Evolutionary conservation across 1,140 invertebrate species (phyloP).

Genomic region (Zophobas morio): DNA sequence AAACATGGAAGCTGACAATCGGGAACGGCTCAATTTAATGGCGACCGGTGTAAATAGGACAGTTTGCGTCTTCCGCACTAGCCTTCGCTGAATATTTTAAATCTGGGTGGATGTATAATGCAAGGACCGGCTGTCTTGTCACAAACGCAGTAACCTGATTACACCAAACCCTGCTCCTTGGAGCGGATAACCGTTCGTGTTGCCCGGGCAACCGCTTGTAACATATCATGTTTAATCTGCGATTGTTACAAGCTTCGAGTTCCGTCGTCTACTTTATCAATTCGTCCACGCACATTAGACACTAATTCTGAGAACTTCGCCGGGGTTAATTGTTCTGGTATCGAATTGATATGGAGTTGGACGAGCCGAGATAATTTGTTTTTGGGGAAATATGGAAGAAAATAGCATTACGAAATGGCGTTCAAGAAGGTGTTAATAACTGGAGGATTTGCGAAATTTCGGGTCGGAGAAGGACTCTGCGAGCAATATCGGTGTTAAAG

Average conservation of each 20-base stretch:
- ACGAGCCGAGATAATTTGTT: slow-evolving; percentile 1
- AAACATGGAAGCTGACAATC: slow-evolving; percentile 38
- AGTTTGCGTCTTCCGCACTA: slow-evolving; percentile 32
- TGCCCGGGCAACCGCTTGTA: slow-evolving; percentile 24
- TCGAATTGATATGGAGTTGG: slow-evolving; percentile 11
- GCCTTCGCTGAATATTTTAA: slow-evolving; percentile 26
- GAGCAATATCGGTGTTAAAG: too few species aligned
- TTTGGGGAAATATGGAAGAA: background rate
- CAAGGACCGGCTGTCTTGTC: slow-evolving; percentile 20
- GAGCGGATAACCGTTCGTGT: slow-evolving; percentile 20
- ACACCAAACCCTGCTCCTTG: slow-evolving; percentile 16
- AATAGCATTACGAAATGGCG: too few species aligned
- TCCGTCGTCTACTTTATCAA: slow-evolving; percentile 23
- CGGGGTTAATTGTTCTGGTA: slow-evolving; percentile 5
- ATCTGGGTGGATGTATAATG: slow-evolving; percentile 23
- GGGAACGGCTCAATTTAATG: slow-evolving; percentile 37
- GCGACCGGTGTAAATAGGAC: slow-evolving; percentile 27
- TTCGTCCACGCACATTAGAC: slow-evolving; percentile 34
- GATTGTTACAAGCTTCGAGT: slow-evolving; percentile 21
- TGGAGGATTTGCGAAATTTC: too few species aligned
- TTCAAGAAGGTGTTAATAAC: too few species aligned
- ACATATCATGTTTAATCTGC: slow-evolving; percentile 37
- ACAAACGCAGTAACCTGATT: slow-evolving; percentile 34
- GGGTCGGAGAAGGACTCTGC: too few species aligned
- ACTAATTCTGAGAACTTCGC: slow-evolving; percentile 28